Evolutionary conservation across 1,140 invertebrate genomes (phyloP).

Genomic region (Aethina tumida): DNA sequence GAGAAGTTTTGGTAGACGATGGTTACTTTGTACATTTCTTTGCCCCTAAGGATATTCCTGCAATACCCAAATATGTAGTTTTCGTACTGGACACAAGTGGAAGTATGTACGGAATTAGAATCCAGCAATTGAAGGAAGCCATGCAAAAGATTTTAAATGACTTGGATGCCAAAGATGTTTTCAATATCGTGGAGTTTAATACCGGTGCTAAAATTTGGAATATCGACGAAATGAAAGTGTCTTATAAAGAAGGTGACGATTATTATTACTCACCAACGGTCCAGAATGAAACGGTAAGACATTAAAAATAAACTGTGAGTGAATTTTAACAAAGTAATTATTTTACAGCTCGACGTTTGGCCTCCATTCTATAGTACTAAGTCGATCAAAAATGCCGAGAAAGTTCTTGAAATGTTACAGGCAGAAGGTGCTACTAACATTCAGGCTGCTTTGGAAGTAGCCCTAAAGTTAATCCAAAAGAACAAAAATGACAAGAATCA

Average conservation of each 20-base stretch:
- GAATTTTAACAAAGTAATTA: no score
- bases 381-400: conserved; percentile 45
- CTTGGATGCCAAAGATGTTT: conserved; percentile 49
- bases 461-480: conserved; percentile 41
- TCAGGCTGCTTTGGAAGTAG: conserved; percentile 45
- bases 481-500: conserved; percentile 24
- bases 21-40: conserved; percentile 71
- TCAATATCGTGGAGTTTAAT: conserved; percentile 56
- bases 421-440: conserved; percentile 54
- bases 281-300: no score
- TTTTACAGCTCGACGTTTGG: no score
- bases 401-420: conserved; percentile 41
- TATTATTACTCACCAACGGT: conserved; percentile 1
- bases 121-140: conserved; percentile 53
- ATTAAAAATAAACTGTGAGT: no score
- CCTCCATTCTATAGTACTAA: no score
- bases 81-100: conserved; percentile 61
- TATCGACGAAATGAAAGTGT: conserved; percentile 9
- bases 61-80: conserved; percentile 55
- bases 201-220: conserved; percentile 34
- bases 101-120: conserved; percentile 55
- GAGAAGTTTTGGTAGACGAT: conserved; percentile 50
- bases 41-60: conserved; percentile 45
- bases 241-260: conserved; percentile 9
- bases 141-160: conserved; percentile 55